Conservation (phyloP, 2,888 invertebrate species). For the Digitonthophagus gazella region DNA sequence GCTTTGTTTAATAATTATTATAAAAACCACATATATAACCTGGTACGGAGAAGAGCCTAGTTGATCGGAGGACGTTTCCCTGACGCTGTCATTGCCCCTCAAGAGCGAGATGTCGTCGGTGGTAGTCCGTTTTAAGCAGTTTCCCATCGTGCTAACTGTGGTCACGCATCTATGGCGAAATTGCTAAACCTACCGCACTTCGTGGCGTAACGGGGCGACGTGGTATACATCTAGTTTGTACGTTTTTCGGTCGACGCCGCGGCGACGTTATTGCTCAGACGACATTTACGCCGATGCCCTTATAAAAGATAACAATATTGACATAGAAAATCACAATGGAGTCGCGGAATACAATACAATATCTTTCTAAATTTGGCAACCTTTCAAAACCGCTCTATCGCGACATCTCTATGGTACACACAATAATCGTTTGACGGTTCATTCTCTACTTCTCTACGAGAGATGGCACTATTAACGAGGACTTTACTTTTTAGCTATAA, state of each 20-base stretch:
- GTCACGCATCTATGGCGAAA: slow-evolving; percentile 42
- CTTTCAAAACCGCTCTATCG: slow-evolving; percentile 18
- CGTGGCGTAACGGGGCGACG: not conserved
- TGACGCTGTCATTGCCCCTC: slow-evolving; percentile 58
- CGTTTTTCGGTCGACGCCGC: not conserved
- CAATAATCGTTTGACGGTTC: no score
- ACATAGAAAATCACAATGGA: slow-evolving; percentile 34
- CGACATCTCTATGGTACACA: slow-evolving; percentile 12
- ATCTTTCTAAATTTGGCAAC: slow-evolving; percentile 33
- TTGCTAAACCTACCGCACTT: not conserved
- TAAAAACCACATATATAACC: slow-evolving; percentile 40
- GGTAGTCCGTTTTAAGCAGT: slow-evolving; percentile 66
- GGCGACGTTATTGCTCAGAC: not conserved
- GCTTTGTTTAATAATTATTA: slow-evolving; percentile 1
- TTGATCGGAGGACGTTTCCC: slow-evolving; percentile 60
- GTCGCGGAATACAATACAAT: slow-evolving; percentile 40
- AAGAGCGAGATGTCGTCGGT: slow-evolving; percentile 64
- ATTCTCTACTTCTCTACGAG: no score
- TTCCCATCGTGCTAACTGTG: slow-evolving; percentile 59
- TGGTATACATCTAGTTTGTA: slow-evolving; percentile 2
- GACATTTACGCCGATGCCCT: slow-evolving; percentile 9
- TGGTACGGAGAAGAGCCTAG: slow-evolving; percentile 59
- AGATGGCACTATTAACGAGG: no score
- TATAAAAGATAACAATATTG: slow-evolving; percentile 31
- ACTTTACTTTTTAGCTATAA: no score